phyloP scores from a whole-genome alignment of 2,113 vertebrate genomes.

The Amblyopsis rosae region DNA sequence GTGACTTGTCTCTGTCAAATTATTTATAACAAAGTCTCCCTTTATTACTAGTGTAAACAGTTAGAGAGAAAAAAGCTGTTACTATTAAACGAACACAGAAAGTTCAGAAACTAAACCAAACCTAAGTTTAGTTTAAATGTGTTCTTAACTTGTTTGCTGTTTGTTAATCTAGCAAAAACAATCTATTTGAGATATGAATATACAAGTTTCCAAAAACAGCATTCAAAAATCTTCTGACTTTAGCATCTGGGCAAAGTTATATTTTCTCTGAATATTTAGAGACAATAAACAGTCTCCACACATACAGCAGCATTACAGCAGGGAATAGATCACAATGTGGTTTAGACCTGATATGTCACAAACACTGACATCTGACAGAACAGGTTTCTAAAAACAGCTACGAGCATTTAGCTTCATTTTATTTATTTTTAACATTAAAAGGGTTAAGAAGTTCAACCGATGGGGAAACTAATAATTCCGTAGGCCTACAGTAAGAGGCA shows the following conservation, averaged over 20 bases:
- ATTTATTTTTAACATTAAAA: no score
- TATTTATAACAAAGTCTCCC: conserved; percentile 48
- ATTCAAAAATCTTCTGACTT: neutral
- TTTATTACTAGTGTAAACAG: conserved; percentile 10
- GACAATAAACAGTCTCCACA: conserved; percentile 11
- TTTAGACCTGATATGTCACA: conserved; percentile 19
- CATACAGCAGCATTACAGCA: neutral
- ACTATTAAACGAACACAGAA: neutral
- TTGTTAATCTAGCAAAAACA: neutral
- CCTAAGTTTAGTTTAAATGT: neutral
- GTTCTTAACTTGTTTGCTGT: neutral
- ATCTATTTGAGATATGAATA: neutral
- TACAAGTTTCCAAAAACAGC: neutral
- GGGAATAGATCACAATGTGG: conserved; percentile 1
- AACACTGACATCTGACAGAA: conserved; percentile 34
- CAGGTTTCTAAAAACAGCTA: conserved; percentile 37
- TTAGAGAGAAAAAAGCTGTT: neutral
- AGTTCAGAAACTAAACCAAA: no score
- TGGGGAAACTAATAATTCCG: no score
- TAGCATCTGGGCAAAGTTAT: neutral
- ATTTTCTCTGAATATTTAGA: neutral
- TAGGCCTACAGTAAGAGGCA: no score
- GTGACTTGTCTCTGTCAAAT: conserved; percentile 60
- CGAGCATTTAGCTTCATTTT: no score
- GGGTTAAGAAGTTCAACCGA: no score